Base-by-base conservation (phyloP, 2,888 invertebrate genomes). In the Phyllotreta striolata region DNA sequence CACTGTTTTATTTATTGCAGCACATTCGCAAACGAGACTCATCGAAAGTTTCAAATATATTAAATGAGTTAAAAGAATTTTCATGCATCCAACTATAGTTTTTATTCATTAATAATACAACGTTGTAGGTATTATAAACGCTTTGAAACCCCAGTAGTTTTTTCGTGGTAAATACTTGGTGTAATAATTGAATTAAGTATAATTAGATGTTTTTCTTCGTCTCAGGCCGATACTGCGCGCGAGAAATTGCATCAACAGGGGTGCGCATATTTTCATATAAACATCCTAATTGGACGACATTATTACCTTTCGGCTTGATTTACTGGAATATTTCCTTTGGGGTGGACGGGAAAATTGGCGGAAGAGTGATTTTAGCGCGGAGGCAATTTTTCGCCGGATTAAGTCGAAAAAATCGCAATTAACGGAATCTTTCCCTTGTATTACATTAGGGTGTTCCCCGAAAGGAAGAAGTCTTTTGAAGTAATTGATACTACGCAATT, bases 231-330 rank as follows among this genome's bases (percentile, higher is more conserved):
- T 40, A 43, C 56, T 56, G 56, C 24, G 40, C 49, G 46, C 44
- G 64, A 61, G 64, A 63, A 57, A 64, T 64, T 64, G 60, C 60
- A 56, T 46, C 55, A 41, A 55, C 58, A 40, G 64, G 62, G 64
- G 64, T 43, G 62, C 54, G 51, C 39, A 61, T 61, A 65, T 62
- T 58, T 62, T 51, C 61, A 43, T 60, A 63, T 64, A 63, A 67
- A 63, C 60, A 65, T 62, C 60, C 63, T 68, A 68, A 68, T 68
- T 68, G 66, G 66, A 68, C 65, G 66, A 62, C 66, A 64, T 66
- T 64, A 68, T 66, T 66, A 63, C 61, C 63, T 58, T 61, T 65
- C 57, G 59, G 57, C 67, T 61, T 67, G 65, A 67, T 65, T 58
- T 63, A 67, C 49, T 39, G 58, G 47, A 55, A 55, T 64, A 56